Percentiles rank a stretch among this genome's conserved stretches.
These are phyloP conservation scores for Ischnus inquisitorius DNA, from an alignment of 2,888 invertebrate species.

Conservation along the genomic window DNA sequence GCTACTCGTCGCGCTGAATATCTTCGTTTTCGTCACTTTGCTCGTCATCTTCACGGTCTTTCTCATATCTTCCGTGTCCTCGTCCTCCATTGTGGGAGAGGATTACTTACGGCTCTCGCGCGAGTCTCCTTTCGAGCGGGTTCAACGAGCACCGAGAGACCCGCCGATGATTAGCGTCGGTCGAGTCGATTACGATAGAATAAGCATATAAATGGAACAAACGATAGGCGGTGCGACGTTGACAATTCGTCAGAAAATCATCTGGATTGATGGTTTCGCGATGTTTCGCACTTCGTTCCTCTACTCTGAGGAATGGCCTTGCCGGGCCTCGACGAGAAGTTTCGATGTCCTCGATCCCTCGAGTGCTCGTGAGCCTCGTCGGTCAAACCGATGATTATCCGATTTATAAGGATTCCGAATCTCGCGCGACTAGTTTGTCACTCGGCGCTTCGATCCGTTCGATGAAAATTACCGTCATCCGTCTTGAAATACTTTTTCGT, in stretches of 20 bases:
- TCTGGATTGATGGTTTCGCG: conserved; percentile 42
- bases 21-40: conserved; percentile 64
- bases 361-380: neutral
- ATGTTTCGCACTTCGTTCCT: conserved; percentile 27
- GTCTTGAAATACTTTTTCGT: neutral
- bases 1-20: conserved; percentile 51
- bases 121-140: neutral
- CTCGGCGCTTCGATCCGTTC: conserved; percentile 28
- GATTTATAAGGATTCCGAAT: conserved; percentile 12
- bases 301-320: neutral
- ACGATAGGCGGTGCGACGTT: neutral
- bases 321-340: neutral
- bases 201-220: neutral
- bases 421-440: conserved; percentile 19
- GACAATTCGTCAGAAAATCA: conserved; percentile 75
- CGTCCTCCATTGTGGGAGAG: conserved; percentile 79
- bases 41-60: conserved; percentile 69
- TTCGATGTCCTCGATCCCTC: neutral
- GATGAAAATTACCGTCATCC: conserved; percentile 3
- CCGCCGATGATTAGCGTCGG: neutral
- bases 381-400: neutral
- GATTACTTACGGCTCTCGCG: neutral
- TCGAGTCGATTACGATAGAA: neutral
- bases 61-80: conserved; percentile 80
- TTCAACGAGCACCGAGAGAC: neutral